Percentiles rank a stretch among this genome's conserved stretches.
Evolutionary conservation across 2,888 invertebrate genomes (phyloP).

Genomic region (Therioaphis trifolii): DNA sequence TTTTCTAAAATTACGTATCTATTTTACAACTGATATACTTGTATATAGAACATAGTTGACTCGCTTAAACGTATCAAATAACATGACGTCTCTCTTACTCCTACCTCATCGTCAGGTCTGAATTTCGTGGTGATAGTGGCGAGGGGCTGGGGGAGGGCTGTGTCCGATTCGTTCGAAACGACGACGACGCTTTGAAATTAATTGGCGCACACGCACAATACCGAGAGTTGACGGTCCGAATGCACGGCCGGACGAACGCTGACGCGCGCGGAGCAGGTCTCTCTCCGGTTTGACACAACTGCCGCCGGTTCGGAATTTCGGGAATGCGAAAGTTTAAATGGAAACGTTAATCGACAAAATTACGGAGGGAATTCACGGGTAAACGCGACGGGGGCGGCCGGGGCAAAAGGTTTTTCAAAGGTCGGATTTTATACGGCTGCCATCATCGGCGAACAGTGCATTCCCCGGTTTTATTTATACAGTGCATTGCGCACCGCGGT

Average conservation of each 20-base stretch:
- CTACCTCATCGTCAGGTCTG: too few species aligned
- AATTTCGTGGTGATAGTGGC: too few species aligned
- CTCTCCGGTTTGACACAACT: slow-evolving; percentile 18
- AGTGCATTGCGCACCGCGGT: neutral
- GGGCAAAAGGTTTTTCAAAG: slow-evolving; percentile 38
- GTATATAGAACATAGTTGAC: too few species aligned
- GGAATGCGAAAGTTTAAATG: slow-evolving; percentile 50
- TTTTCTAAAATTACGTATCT: too few species aligned
- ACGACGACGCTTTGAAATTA: slow-evolving; percentile 33
- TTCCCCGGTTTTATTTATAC: too few species aligned
- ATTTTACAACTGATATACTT: too few species aligned
- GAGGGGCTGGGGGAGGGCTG: neutral
- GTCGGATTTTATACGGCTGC: slow-evolving; percentile 13
- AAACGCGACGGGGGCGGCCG: too few species aligned
- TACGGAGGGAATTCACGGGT: slow-evolving; percentile 15
- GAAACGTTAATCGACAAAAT: slow-evolving; percentile 55
- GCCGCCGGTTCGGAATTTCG: slow-evolving; percentile 44
- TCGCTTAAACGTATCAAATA: too few species aligned
- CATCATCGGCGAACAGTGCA: too few species aligned
- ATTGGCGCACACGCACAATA: slow-evolving; percentile 32
- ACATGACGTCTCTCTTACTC: too few species aligned
- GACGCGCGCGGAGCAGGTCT: slow-evolving; percentile 17
- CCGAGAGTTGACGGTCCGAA: too few species aligned
- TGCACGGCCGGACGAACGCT: neutral
- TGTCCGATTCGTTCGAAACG: slow-evolving; percentile 37